Evolutionary conservation across 2,888 invertebrate species (phyloP).

Genomic region (Alloplasta piceator): DNA sequence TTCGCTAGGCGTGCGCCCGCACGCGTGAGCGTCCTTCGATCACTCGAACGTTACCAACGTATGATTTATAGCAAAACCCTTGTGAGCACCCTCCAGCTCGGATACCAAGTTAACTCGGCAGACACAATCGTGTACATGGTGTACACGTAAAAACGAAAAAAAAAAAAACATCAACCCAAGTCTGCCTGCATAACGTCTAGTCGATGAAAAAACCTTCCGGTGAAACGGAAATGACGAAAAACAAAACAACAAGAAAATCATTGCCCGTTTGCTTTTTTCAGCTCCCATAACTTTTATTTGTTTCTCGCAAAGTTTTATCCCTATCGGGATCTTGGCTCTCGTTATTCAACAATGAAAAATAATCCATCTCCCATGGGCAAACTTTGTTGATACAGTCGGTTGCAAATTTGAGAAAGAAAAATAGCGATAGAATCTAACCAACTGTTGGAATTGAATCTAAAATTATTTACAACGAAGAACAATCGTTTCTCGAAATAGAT

Average conservation of each 20-base stretch:
- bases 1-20: slow-evolving; percentile 71
- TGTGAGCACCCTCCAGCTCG: slow-evolving; percentile 6
- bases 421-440: too few species aligned
- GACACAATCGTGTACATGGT: not conserved
- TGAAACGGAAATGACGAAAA: slow-evolving; percentile 3
- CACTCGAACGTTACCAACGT: slow-evolving; percentile 30
- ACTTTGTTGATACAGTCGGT: too few species aligned
- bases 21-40: slow-evolving; percentile 57
- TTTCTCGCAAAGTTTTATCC: too few species aligned
- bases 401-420: too few species aligned
- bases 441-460: too few species aligned
- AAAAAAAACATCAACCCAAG: not conserved
- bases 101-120: not conserved
- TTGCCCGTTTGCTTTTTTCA: too few species aligned
- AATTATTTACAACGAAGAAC: too few species aligned
- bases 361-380: too few species aligned
- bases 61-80: slow-evolving; percentile 52
- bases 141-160: not conserved
- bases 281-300: too few species aligned
- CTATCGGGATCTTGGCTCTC: too few species aligned
- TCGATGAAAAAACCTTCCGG: not conserved
- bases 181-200: not conserved
- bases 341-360: too few species aligned
- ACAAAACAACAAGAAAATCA: not conserved
- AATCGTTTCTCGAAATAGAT: too few species aligned